phyloP scores from a whole-genome alignment of 2,797 vertebrate species.

The Hippopotamyrus pictus region DNA sequence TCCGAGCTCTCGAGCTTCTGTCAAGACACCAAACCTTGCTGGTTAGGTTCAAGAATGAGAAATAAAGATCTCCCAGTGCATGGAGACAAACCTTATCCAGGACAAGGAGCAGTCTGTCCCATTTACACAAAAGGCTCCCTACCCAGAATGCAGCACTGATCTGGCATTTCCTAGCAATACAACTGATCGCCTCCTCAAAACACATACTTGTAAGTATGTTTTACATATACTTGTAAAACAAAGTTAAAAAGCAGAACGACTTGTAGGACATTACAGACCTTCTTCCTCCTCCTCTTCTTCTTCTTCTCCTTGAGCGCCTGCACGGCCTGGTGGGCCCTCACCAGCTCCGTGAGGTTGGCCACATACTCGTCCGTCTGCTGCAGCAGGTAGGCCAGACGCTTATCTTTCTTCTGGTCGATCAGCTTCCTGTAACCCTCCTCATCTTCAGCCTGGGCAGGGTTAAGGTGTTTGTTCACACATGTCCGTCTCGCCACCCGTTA shows the following conservation, averaged over 20 bases:
- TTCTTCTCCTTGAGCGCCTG: conserved; percentile 95
- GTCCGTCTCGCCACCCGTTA: neutral
- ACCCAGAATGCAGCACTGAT: neutral
- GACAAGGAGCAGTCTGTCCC: neutral
- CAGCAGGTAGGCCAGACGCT: conserved; percentile 87
- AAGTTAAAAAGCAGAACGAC: neutral
- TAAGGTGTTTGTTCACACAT: neutral
- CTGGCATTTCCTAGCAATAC: neutral
- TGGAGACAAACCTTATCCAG: neutral
- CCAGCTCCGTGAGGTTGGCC: conserved; percentile 89
- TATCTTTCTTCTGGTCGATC: conserved; percentile 97
- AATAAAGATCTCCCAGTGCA: neutral
- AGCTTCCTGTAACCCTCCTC: conserved; percentile 94
- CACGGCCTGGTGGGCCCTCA: conserved; percentile 87
- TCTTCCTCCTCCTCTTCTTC: conserved; percentile 93
- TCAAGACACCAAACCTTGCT: conserved; percentile 17
- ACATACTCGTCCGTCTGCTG: conserved; percentile 95
- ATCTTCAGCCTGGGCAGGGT: conserved; percentile 74
- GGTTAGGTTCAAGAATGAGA: neutral
- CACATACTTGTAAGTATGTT: too few relatives aligned
- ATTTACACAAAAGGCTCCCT: neutral
- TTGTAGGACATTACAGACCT: conserved; percentile 22
- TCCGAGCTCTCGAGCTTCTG: conserved; percentile 79
- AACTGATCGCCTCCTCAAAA: neutral
- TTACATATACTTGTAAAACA: neutral